Percentiles rank a stretch among this genome's conserved stretches.
These are phyloP conservation scores for Cettia cetti DNA, from an alignment of 2,113 vertebrate genomes.

Conservation along the genomic window DNA sequence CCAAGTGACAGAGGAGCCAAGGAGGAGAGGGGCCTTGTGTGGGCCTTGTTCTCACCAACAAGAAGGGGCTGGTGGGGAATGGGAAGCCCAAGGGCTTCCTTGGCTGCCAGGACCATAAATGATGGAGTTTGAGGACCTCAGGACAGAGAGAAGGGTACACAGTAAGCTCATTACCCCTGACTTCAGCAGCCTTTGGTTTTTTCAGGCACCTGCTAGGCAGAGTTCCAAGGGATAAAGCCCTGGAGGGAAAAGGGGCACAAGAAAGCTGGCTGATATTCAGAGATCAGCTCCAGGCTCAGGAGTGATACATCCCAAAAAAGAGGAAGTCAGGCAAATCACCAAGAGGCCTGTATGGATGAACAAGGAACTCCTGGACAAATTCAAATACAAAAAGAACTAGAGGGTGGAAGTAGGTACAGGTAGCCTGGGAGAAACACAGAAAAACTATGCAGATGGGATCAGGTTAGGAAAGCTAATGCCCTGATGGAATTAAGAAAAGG, in stretches of 20 bases:
- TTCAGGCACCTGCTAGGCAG: neutral
- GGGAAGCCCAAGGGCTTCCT: neutral
- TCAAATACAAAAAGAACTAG: neutral
- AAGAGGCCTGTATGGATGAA: neutral
- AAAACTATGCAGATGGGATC: neutral
- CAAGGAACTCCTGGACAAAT: neutral
- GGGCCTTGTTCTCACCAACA: neutral
- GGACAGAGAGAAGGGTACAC: accelerated
- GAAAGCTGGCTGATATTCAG: neutral
- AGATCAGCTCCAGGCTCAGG: neutral
- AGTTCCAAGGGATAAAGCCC: neutral
- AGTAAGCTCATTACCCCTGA: neutral
- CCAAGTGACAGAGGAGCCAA: neutral
- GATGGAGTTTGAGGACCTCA: neutral
- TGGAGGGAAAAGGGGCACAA: neutral
- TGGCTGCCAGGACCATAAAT: neutral
- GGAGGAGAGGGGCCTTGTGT: neutral
- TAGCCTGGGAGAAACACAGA: neutral
- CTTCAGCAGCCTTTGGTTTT: neutral
- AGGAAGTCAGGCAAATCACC: neutral
- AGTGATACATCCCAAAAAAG: neutral
- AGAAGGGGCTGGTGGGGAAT: neutral
- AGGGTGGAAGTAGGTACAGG: neutral
- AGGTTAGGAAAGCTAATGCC: neutral
- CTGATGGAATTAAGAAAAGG: neutral